phyloP scores from a whole-genome alignment of 2,113 vertebrate genomes.

The Nothoprocta perdicaria region DNA sequence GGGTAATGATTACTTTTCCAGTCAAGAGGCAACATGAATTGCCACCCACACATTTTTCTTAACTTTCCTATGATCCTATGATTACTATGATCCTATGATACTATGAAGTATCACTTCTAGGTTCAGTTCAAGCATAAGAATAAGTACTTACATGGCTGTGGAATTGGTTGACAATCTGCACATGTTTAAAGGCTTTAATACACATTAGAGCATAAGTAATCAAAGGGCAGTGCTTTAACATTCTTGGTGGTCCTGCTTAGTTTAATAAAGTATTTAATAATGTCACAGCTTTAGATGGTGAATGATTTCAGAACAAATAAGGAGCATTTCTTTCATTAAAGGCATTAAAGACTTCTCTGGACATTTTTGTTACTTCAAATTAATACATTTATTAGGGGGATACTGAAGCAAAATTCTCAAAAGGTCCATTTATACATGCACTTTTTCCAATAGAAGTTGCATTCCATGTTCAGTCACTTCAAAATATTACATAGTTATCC shows the following conservation, averaged over 20 bases:
- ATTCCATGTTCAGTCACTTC: neutral
- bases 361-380: neutral
- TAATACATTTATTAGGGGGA: neutral
- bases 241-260: neutral
- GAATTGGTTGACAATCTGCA: neutral
- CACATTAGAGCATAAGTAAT: neutral
- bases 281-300: neutral
- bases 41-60: neutral
- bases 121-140: neutral
- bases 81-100: neutral
- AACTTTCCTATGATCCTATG: neutral
- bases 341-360: neutral
- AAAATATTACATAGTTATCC: neutral
- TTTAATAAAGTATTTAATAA: neutral
- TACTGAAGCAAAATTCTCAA: neutral
- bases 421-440: neutral
- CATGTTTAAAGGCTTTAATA: neutral
- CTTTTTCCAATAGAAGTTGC: neutral
- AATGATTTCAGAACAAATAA: neutral
- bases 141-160: neutral
- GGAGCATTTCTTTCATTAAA: neutral
- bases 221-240: neutral
- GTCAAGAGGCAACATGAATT: neutral
- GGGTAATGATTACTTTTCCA: neutral
- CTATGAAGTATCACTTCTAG: neutral